Conservation (phyloP, 2,888 invertebrate species). For the Trichopria drosophilae region DNA sequence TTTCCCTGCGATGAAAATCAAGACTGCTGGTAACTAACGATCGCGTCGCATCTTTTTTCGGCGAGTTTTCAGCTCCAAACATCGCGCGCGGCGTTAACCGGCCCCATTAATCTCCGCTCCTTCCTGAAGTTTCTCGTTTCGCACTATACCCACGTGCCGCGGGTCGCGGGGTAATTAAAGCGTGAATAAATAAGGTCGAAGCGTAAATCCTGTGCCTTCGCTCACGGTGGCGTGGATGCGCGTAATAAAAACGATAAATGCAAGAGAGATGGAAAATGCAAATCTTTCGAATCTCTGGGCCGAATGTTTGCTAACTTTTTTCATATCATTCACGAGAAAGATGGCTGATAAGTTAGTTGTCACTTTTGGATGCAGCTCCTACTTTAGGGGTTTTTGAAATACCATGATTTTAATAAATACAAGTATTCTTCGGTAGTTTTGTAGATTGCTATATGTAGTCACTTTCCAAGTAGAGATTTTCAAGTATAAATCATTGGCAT, state of each 20-base stretch:
- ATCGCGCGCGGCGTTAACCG: conserved; percentile 20
- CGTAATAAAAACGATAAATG: conserved; percentile 45
- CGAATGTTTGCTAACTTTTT: too few relatives aligned
- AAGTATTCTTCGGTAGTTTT: too few relatives aligned
- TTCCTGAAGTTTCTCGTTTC: conserved; percentile 53
- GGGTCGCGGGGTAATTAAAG: conserved; percentile 53
- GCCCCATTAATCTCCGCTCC: conserved; percentile 47
- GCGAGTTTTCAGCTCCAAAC: conserved; percentile 24
- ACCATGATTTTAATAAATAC: too few relatives aligned
- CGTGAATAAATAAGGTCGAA: conserved; percentile 55
- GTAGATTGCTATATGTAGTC: too few relatives aligned
- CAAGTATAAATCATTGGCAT: too few relatives aligned
- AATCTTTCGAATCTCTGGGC: too few relatives aligned
- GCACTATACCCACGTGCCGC: conserved; percentile 41
- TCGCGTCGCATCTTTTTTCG: conserved; percentile 19
- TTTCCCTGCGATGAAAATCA: conserved; percentile 10
- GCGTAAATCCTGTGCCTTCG: conserved; percentile 49
- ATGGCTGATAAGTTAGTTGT: too few relatives aligned
- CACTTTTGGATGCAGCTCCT: too few relatives aligned
- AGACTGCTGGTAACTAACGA: conserved; percentile 30
- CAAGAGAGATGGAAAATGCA: conserved; percentile 27
- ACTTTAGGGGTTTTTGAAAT: too few relatives aligned
- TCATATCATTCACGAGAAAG: too few relatives aligned
- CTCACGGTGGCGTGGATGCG: conserved; percentile 33
- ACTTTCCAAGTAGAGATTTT: too few relatives aligned